Conservation (phyloP, 2,113 vertebrate genomes). For the Ciconia stormi region DNA sequence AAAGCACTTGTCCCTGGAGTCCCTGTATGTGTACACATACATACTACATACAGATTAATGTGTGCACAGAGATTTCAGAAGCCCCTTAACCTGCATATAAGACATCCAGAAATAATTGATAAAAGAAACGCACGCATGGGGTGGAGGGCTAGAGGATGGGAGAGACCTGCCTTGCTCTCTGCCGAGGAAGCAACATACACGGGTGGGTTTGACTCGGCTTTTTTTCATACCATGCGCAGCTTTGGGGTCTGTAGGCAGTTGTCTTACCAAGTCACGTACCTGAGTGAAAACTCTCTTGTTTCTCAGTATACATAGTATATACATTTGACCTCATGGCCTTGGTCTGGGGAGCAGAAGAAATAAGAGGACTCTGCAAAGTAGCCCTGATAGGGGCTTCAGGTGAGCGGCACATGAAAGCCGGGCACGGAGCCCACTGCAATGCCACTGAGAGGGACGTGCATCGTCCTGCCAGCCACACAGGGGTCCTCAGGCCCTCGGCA, state of each 20-base stretch:
- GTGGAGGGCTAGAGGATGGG: not conserved
- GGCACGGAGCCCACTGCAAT: accelerated
- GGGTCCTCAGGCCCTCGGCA: not conserved
- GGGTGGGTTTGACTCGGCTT: not conserved
- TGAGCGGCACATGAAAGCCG: accelerated
- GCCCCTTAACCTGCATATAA: not conserved
- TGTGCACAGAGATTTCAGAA: not conserved
- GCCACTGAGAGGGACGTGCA: not conserved
- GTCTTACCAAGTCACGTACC: not conserved
- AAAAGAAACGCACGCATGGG: not conserved
- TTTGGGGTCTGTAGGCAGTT: not conserved
- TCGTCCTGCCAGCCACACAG: not conserved
- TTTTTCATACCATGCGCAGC: not conserved
- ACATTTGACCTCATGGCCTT: not conserved
- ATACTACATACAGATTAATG: not conserved
- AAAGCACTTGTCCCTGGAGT: not conserved
- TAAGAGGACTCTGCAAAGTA: not conserved
- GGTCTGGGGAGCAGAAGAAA: not conserved
- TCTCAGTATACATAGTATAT: not conserved
- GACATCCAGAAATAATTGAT: not conserved
- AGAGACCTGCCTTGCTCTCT: not conserved
- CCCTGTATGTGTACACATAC: not conserved
- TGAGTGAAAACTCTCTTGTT: not conserved
- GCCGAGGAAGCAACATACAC: not conserved
- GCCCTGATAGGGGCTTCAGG: not conserved